Conservation (phyloP, 2,888 invertebrate species). For the Lymantria dispar region DNA sequence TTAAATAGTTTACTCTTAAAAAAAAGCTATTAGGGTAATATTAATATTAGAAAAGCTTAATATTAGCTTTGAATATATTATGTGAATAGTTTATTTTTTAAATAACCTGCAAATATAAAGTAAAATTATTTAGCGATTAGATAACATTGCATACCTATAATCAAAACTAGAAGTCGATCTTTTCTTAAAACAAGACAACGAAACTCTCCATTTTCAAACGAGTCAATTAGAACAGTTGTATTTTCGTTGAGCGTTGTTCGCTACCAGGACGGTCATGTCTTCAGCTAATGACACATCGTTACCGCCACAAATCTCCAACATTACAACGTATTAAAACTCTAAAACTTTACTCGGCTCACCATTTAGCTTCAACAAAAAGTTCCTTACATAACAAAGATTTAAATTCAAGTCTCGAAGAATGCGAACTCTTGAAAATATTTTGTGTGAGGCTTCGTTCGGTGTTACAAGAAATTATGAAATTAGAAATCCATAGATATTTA, state of each 20-base stretch:
- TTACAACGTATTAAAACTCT: constrained; percentile 80
- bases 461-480: constrained; percentile 9
- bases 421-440: constrained; percentile 37
- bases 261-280: constrained; percentile 50
- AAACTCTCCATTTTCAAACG: constrained; percentile 48
- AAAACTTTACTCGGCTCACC: constrained; percentile 71
- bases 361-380: constrained; percentile 74
- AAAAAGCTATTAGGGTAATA: no score
- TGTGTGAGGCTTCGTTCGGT: constrained; percentile 36
- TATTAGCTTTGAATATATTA: no score
- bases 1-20: no score
- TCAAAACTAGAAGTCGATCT: constrained; percentile 11
- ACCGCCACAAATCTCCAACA: constrained; percentile 76
- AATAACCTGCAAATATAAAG: background rate
- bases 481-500: background rate
- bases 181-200: constrained; percentile 24
- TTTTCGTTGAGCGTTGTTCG: constrained; percentile 43
- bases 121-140: background rate
- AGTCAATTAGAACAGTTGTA: constrained; percentile 47
- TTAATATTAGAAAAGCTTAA: no score
- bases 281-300: constrained; percentile 71
- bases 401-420: constrained; percentile 68
- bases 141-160: background rate
- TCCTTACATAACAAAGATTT: constrained; percentile 75
- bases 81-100: no score